Base-by-base conservation (phyloP, 2,797 vertebrate genomes). In the Cuculus canorus region DNA sequence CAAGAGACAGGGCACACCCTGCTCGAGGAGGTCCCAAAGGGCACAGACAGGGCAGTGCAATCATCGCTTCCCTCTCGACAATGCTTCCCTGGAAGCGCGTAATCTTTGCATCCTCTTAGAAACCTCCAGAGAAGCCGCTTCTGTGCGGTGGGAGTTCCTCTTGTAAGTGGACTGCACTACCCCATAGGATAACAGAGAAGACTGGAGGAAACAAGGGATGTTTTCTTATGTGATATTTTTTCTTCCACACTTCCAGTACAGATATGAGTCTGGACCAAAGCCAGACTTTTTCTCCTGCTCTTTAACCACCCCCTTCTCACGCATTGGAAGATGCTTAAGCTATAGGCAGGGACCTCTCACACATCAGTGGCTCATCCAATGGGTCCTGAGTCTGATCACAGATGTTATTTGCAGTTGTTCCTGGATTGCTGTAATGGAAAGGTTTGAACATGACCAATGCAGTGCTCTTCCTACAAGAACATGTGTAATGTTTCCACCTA, bases 351-450 rank as follows among this genome's bases (percentile, higher is more conserved):
- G 83, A 63, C 52, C 30, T 84, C 65, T 90, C 54, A 56, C 66
- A 72, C 33, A 61, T 66, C n/a, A 76, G 48, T 84, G 77, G 60
- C 45, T 90, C 81, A 30, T 82, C 77, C 15, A 56, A 54, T 4
- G 43, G 72, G 43, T 79, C 68, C 72, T 92, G 4, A 4, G 69
- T 47, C 77, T 65, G 48, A 68, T 86, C 69, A 72, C 70, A 89
- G 82, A 92, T 83, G 83, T 72, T 86, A 71, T 95, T 95, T 91
- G 91, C 86, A 93, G 90, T 93, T 86, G 45, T 78, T 85, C 72
- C 72, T 86, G 88, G 47, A 39, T 56, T 89, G 82, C 73, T 92
- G 86, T 93, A 93, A 93, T 93, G 96, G 97, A 96, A 97, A 96
- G 75, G 76, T 54, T 80, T 92, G 72, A 63, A 84, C 75, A 79